Evolutionary conservation across 2,888 invertebrate species (phyloP).

Genomic region (Orthosia gracilis): DNA sequence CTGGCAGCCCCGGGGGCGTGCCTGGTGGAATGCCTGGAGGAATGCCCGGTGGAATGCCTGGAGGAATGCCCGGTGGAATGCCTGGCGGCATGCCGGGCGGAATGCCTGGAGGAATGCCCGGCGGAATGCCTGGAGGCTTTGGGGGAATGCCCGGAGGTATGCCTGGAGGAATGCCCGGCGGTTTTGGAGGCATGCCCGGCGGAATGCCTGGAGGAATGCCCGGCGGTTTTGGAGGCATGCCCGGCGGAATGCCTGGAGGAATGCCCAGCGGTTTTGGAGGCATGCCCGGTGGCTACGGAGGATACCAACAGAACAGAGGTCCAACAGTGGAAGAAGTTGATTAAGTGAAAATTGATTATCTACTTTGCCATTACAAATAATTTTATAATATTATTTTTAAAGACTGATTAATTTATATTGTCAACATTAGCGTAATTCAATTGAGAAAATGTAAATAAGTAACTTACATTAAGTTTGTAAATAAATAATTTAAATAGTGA

Average conservation of each 20-base stretch:
- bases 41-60: background rate
- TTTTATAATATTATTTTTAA: background rate
- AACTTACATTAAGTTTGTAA: conserved; percentile 1
- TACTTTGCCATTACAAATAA: background rate
- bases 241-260: conserved; percentile 41
- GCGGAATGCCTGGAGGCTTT: background rate
- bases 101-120: background rate
- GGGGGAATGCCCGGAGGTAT: background rate
- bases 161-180: conserved; percentile 46
- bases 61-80: background rate
- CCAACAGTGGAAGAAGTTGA: conserved; percentile 84
- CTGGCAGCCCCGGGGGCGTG: background rate
- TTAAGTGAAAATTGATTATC: conserved; percentile 59
- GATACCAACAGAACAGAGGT: conserved; percentile 67
- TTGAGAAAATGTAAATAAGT: conserved; percentile 11
- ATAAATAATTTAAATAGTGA: background rate
- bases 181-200: conserved; percentile 29
- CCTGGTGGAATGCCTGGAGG: background rate
- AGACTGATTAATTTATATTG: conserved; percentile 31
- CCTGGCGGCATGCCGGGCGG: background rate
- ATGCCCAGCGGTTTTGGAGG: background rate
- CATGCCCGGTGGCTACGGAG: conserved; percentile 36
- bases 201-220: conserved; percentile 26
- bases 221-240: background rate
- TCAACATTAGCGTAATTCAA: conserved; percentile 18